Percentiles rank a stretch among this genome's conserved stretches.
Conservation (phyloP, 2,797 vertebrate species). For the Gila robusta region DNA sequence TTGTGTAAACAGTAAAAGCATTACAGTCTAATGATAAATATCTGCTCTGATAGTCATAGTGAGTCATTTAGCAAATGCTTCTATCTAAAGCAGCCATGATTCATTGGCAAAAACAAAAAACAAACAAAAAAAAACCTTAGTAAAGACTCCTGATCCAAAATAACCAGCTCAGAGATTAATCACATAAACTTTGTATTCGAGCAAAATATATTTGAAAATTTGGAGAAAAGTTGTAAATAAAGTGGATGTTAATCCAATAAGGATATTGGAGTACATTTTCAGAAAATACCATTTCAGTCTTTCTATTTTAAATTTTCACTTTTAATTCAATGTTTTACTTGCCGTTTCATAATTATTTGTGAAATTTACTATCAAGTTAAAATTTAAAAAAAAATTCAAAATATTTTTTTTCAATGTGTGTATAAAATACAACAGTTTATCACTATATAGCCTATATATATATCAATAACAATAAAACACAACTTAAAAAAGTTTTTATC, state of each 20-base stretch:
- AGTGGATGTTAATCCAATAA: neutral
- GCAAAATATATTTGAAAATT: neutral
- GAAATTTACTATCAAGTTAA: neutral
- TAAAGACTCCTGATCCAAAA: neutral
- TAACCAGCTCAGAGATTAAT: neutral
- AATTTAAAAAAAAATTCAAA: no score
- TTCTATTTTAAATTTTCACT: no score
- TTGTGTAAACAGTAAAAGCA: neutral
- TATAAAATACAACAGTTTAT: no score
- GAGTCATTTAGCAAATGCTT: slow-evolving; percentile 9
- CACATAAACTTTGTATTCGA: neutral
- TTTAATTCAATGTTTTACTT: no score
- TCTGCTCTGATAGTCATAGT: neutral
- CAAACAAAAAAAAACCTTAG: no score
- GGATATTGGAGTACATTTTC: neutral
- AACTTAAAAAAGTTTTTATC: no score
- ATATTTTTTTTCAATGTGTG: no score
- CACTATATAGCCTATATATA: no score
- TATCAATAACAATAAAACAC: no score
- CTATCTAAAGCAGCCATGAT: neutral
- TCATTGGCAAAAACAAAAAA: no score
- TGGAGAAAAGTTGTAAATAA: neutral
- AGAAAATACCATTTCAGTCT: neutral
- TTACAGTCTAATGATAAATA: neutral
- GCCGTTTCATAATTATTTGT: neutral